These are phyloP conservation scores for Ictalurus furcatus DNA, from an alignment of 2,113 vertebrate genomes.

Conservation along the genomic window DNA sequence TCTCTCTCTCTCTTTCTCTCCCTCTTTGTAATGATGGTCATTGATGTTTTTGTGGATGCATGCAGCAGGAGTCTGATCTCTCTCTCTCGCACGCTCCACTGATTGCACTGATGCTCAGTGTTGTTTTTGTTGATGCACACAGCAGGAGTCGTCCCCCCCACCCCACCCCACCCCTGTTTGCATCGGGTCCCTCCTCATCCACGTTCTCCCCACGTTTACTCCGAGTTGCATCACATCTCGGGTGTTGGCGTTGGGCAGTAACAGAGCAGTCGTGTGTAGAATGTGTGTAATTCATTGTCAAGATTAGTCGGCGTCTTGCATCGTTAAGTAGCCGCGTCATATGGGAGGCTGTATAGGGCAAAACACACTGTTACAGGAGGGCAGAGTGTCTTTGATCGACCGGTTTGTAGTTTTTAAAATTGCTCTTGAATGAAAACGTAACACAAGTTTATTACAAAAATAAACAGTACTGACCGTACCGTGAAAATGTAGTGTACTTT, in stretches of 20 bases:
- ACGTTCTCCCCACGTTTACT: conserved; percentile 40
- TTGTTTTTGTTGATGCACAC: conserved; percentile 13
- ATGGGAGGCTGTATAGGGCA: neutral
- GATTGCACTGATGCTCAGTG: neutral
- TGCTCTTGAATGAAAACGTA: no score
- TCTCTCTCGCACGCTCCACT: neutral
- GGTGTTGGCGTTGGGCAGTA: neutral
- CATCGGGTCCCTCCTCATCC: conserved; percentile 6
- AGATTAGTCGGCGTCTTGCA: neutral
- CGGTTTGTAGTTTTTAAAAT: no score
- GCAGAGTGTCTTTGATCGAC: neutral
- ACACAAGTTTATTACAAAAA: no score
- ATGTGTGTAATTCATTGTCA: neutral
- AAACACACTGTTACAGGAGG: neutral
- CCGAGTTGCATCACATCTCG: conserved; percentile 49
- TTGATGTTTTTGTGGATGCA: conserved; percentile 2
- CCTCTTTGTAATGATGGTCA: neutral
- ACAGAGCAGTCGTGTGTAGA: neutral
- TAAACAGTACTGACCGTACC: no score
- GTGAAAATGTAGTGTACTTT: no score
- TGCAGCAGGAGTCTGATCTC: neutral
- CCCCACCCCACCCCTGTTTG: neutral
- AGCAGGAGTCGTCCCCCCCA: neutral
- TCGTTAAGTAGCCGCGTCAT: neutral
- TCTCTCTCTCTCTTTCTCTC: no score